Evolutionary conservation across 2,113 vertebrate genomes (phyloP).

Genomic region (Jaculus jaculus): DNA sequence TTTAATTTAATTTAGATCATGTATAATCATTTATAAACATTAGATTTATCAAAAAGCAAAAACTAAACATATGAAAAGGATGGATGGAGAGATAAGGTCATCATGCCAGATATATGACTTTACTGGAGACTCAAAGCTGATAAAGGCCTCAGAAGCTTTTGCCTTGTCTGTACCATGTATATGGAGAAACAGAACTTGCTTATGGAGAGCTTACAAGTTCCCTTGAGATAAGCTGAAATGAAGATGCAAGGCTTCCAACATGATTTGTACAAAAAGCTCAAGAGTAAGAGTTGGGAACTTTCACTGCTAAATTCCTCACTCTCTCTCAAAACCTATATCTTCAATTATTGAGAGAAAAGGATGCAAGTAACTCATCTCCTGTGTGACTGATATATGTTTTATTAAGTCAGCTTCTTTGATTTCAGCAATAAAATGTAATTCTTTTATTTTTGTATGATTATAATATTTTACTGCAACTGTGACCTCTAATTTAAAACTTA

Average conservation of each 20-base stretch:
- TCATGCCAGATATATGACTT: neutral
- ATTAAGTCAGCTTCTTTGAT: neutral
- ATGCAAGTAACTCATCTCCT: neutral
- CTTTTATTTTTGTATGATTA: slow-evolving; percentile 10
- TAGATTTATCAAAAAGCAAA: neutral
- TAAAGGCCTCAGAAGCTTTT: slow-evolving; percentile 30
- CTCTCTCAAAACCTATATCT: neutral
- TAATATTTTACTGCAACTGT: slow-evolving; percentile 39
- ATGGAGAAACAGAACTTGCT: slow-evolving; percentile 49
- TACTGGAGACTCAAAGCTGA: neutral
- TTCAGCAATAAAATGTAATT: slow-evolving; percentile 44
- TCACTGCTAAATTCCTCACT: neutral
- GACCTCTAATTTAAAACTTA: slow-evolving; percentile 31
- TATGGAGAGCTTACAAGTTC: slow-evolving; percentile 49
- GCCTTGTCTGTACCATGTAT: slow-evolving; percentile 6
- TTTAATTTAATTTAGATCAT: neutral
- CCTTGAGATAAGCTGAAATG: slow-evolving; percentile 33
- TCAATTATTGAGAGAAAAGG: neutral
- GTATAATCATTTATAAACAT: neutral
- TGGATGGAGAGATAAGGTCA: neutral
- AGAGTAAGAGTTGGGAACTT: neutral
- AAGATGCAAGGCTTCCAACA: slow-evolving; percentile 19
- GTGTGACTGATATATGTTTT: neutral
- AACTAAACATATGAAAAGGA: neutral
- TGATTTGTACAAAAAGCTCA: neutral